phyloP scores from a whole-genome alignment of 1,140 invertebrate species.

The Atopsyche davidsoni region DNA sequence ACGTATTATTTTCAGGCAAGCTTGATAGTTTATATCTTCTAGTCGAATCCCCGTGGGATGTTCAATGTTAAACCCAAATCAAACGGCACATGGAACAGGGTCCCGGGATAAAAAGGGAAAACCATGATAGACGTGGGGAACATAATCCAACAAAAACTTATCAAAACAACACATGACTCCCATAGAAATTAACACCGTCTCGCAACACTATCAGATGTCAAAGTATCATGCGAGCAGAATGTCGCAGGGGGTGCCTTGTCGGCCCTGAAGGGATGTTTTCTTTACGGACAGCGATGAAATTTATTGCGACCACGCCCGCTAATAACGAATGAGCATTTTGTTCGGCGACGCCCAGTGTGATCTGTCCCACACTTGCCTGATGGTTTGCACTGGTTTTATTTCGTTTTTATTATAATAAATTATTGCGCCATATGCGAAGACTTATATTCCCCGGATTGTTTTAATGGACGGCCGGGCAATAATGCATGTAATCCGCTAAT shows the following conservation, averaged over 20 bases:
- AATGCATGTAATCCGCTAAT: too few species aligned
- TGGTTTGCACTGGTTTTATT: conserved; percentile 11
- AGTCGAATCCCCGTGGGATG: too few species aligned
- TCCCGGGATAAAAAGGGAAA: too few species aligned
- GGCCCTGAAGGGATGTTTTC: conserved; percentile 41
- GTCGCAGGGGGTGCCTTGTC: conserved; percentile 9
- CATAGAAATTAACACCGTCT: conserved; percentile 8
- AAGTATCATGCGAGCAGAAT: conserved; percentile 11
- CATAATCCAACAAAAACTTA: too few species aligned
- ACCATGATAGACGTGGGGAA: too few species aligned
- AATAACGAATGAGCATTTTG: conserved; percentile 18
- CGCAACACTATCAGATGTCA: too few species aligned
- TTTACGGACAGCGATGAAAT: conserved; percentile 49
- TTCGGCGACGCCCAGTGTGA: conserved; percentile 12
- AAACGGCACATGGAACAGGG: too few species aligned
- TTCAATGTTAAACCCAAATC: too few species aligned
- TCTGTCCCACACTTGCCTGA: conserved; percentile 10
- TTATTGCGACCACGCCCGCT: conserved; percentile 46
- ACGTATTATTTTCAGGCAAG: too few species aligned
- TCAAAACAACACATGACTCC: conserved; percentile 6
- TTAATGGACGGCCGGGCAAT: too few species aligned
- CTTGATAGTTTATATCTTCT: too few species aligned
- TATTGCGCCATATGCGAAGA: conserved; percentile 14
- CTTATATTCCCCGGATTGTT: too few species aligned
- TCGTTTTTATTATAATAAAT: conserved; percentile 23